Evolutionary conservation across 2,888 invertebrate genomes (phyloP).

Genomic region (Peribatodes rhomboidaria): DNA sequence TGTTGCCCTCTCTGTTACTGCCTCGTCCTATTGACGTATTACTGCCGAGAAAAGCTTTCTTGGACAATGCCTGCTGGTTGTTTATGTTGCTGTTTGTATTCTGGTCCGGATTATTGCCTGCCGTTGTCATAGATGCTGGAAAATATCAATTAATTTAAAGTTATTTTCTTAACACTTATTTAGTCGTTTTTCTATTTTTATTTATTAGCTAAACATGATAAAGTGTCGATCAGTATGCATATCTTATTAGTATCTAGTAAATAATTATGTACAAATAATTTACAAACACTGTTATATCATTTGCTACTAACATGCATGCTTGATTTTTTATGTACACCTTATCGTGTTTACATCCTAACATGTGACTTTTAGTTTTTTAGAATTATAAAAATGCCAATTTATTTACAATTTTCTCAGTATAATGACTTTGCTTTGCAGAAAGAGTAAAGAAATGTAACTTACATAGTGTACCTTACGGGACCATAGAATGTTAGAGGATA

Average conservation of each 20-base stretch:
- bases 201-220: conserved; percentile 68
- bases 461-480: conserved; percentile 81
- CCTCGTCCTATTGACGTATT: conserved; percentile 81
- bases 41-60: conserved; percentile 84
- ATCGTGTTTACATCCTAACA: conserved; percentile 65
- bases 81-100: conserved; percentile 77
- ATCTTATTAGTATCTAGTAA: conserved; percentile 55
- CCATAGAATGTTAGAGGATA: conserved; percentile 82
- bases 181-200: background rate
- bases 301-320: conserved; percentile 69
- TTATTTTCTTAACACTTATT: background rate
- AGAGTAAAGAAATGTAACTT: conserved; percentile 77
- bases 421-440: conserved; percentile 81
- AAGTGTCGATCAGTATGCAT: conserved; percentile 61
- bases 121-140: conserved; percentile 91
- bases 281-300: conserved; percentile 56
- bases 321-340: conserved; percentile 70
- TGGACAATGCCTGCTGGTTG: conserved; percentile 79
- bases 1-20: conserved; percentile 75
- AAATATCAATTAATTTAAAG: conserved; percentile 48
- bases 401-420: conserved; percentile 63
- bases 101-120: conserved; percentile 87
- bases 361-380: background rate
- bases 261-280: conserved; percentile 63
- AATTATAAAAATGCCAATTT: conserved; percentile 63